These are phyloP conservation scores for Ridgeia piscesae DNA, from an alignment of 1,140 invertebrate genomes.

Conservation along the genomic window DNA sequence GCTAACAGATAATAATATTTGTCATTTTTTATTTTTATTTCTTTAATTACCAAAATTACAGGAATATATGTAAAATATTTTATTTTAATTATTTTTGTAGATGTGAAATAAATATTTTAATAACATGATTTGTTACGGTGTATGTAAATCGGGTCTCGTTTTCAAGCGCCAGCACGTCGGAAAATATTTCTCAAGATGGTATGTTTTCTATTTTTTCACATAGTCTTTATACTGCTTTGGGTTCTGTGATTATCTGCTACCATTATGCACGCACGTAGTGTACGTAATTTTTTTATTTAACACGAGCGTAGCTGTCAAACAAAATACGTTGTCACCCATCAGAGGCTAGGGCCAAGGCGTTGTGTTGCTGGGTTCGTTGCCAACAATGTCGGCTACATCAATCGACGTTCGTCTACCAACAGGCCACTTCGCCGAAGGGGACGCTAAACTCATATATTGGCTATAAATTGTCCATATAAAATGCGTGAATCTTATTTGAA, in stretches of 20 bases:
- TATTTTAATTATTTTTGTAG: not conserved
- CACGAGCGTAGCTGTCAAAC: not conserved
- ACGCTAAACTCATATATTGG: too few relatives aligned
- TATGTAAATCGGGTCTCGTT: not conserved
- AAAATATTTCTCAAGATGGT: not conserved
- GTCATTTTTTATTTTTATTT: not conserved
- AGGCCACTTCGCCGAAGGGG: too few relatives aligned
- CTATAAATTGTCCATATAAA: too few relatives aligned
- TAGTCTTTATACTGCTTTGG: not conserved
- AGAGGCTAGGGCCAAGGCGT: not conserved
- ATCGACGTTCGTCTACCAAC: not conserved
- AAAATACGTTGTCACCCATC: not conserved
- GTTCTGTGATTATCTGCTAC: not conserved
- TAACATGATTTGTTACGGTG: not conserved
- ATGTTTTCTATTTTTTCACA: not conserved
- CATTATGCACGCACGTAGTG: not conserved
- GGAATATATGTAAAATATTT: not conserved
- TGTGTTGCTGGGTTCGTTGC: slow-evolving; percentile 3
- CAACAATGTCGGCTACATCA: not conserved
- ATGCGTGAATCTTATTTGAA: too few relatives aligned
- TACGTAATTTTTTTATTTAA: not conserved
- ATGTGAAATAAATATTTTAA: not conserved
- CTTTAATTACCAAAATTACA: not conserved
- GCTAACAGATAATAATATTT: slow-evolving; percentile 6
- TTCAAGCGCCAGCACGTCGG: not conserved